Conservation (phyloP, 2,113 vertebrate genomes). For the Jacana jacana region DNA sequence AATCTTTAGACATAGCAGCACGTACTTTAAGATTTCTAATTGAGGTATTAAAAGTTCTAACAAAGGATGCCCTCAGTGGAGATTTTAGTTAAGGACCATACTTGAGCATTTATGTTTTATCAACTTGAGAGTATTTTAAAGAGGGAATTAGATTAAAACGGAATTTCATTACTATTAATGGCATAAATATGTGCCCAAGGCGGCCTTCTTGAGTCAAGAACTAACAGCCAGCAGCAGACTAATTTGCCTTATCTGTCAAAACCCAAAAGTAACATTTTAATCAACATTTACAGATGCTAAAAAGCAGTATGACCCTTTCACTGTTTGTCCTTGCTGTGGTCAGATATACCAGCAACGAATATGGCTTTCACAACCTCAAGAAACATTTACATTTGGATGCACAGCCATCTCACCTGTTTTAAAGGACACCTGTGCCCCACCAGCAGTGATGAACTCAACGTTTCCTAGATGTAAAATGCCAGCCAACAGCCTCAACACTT, state of each 20-base stretch:
- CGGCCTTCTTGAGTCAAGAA: background rate
- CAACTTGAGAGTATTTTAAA: background rate
- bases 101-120: background rate
- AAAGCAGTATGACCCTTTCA: background rate
- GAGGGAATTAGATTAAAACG: background rate
- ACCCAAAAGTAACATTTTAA: background rate
- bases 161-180: background rate
- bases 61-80: background rate
- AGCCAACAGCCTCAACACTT: constrained; percentile 88
- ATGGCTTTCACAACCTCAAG: background rate
- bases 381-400: background rate
- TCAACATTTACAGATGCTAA: background rate
- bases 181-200: background rate
- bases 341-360: fast-evolving
- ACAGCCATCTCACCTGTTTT: constrained; percentile 83
- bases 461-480: constrained; percentile 92
- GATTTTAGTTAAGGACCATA: background rate
- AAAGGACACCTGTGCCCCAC: constrained; percentile 92
- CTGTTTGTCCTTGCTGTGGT: background rate
- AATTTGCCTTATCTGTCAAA: background rate
- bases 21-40: background rate
- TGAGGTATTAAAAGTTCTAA: background rate
- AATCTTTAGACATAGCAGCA: background rate
- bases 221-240: background rate
- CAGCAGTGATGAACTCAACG: constrained; percentile 93